Conservation (phyloP, 2,797 vertebrate species). For the Apogon talboti region DNA sequence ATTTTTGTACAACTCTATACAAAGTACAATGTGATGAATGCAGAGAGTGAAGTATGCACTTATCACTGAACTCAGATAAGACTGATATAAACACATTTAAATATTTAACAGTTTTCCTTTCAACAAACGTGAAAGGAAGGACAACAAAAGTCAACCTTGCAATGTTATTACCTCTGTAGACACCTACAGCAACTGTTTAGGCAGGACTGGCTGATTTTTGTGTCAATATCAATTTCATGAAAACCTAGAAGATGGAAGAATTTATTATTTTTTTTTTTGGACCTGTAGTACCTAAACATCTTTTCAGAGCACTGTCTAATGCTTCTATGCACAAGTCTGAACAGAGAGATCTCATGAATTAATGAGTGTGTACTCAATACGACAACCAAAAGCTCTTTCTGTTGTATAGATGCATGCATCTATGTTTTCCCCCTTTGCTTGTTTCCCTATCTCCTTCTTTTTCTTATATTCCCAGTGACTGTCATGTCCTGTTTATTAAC, state of each 20-base stretch:
- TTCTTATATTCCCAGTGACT: not conserved
- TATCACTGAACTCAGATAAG: no score
- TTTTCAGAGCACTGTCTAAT: no score
- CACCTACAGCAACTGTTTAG: not conserved
- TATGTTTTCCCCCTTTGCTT: not conserved
- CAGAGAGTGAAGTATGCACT: no score
- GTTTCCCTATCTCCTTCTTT: constrained; percentile 3
- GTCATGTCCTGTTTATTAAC: no score
- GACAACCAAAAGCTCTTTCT: constrained; percentile 1
- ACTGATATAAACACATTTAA: no score
- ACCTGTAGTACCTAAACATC: no score
- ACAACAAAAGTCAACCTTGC: not conserved
- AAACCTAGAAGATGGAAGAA: not conserved
- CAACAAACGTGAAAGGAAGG: not conserved
- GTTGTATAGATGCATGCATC: not conserved
- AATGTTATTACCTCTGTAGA: not conserved
- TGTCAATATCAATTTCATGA: not conserved
- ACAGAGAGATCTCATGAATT: not conserved
- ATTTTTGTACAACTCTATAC: no score
- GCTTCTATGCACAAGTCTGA: no score
- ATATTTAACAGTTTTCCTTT: no score
- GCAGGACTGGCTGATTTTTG: not conserved
- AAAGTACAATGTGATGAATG: no score
- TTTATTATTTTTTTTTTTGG: no score
- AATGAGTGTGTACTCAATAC: not conserved